Percentiles rank a stretch among this genome's conserved stretches.
Evolutionary conservation across 2,113 vertebrate genomes (phyloP).

Genomic region (Syrrhaptes paradoxus): DNA sequence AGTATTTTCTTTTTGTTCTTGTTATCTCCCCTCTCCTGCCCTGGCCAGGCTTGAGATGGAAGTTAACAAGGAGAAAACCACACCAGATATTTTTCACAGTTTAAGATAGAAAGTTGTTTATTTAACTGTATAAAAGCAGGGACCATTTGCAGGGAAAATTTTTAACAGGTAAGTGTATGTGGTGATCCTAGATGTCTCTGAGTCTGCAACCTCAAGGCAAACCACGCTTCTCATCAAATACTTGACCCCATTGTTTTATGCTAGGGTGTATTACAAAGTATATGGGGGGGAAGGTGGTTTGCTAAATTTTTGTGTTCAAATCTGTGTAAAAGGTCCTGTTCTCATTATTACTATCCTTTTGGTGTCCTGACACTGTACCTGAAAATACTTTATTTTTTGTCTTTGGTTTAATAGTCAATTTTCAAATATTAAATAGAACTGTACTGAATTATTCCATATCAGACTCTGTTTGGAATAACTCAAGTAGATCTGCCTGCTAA

Average conservation of each 20-base stretch:
- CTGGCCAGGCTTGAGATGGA: too few species aligned
- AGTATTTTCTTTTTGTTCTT: too few species aligned
- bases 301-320: not conserved
- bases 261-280: not conserved
- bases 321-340: not conserved
- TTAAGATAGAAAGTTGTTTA: too few species aligned
- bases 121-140: too few species aligned
- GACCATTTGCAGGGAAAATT: not conserved
- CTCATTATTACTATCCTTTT: not conserved
- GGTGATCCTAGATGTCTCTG: not conserved
- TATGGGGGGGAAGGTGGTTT: accelerated
- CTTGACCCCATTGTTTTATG: not conserved
- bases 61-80: too few species aligned
- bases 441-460: not conserved
- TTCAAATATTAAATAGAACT: not conserved
- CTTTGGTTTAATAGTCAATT: not conserved
- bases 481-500: not conserved
- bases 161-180: not conserved
- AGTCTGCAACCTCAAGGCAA: not conserved
- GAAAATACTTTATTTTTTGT: not conserved
- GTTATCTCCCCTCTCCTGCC: too few species aligned
- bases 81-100: too few species aligned
- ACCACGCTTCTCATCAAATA: not conserved
- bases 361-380: not conserved
- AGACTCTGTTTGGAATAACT: not conserved